A percentile compares a stretch with the other conserved stretches of the same genome.
Evolutionary conservation across 2,113 vertebrate species (phyloP).

Genomic region (Osmerus mordax): DNA sequence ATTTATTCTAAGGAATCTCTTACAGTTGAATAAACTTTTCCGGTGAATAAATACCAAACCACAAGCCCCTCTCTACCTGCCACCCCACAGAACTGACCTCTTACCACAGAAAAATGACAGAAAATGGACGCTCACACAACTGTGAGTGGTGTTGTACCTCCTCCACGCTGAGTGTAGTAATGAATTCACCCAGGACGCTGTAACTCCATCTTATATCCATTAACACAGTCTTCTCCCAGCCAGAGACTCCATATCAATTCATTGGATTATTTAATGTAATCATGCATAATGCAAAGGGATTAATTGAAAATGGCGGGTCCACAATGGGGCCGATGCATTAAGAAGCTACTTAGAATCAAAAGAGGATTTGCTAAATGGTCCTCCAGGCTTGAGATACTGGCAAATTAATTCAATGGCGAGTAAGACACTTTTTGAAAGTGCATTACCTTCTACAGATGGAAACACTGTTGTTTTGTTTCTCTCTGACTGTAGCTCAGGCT

Average conservation of each 20-base stretch:
- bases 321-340: conserved; percentile 63
- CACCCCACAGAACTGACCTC: too few species aligned
- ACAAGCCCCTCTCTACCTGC: too few species aligned
- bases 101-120: too few species aligned
- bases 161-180: conserved; percentile 58
- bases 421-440: conserved; percentile 50
- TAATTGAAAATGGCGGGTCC: conserved; percentile 72
- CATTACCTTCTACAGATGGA: conserved; percentile 51
- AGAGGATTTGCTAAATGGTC: conserved; percentile 68
- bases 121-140: too few species aligned
- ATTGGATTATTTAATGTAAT: conserved; percentile 77
- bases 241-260: conserved; percentile 70
- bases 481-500: background rate
- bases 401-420: conserved; percentile 63
- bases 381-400: conserved; percentile 63
- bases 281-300: conserved; percentile 74
- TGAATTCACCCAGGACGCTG: conserved; percentile 55
- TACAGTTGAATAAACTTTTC: too few species aligned
- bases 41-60: too few species aligned
- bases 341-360: conserved; percentile 67
- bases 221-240: conserved; percentile 62
- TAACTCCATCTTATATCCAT: conserved; percentile 72
- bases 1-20: too few species aligned
- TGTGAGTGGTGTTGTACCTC: conserved; percentile 29
- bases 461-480: conserved; percentile 28